Evolutionary conservation across 1,140 invertebrate genomes (phyloP).

Genomic region (Drosophila trapezifrons): DNA sequence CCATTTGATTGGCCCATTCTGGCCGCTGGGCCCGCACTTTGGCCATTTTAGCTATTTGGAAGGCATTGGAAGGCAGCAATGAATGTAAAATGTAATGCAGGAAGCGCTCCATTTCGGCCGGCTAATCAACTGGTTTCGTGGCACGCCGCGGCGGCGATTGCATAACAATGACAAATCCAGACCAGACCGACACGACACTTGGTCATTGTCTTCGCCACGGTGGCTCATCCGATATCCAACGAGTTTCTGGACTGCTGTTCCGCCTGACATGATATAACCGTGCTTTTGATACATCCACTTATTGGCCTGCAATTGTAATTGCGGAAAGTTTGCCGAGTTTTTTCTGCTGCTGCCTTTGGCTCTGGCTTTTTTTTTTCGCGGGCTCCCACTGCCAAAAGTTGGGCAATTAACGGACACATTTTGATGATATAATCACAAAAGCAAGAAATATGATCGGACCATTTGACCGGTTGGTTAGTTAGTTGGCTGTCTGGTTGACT

Average conservation of each 20-base stretch:
- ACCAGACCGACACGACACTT: constrained; percentile 46
- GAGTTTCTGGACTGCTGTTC: constrained; percentile 42
- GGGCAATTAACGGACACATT: constrained; percentile 50
- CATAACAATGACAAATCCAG: constrained; percentile 56
- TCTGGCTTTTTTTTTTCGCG: constrained; percentile 3
- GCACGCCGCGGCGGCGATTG: constrained; percentile 24
- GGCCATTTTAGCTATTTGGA: constrained; percentile 17
- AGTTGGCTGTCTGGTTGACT: not conserved
- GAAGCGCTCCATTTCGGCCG: constrained; percentile 55
- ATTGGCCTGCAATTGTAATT: constrained; percentile 42
- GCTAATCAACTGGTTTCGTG: constrained; percentile 56
- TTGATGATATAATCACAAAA: constrained; percentile 52
- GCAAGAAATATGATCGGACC: constrained; percentile 30
- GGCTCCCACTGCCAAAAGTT: constrained; percentile 35
- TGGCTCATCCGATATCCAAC: constrained; percentile 28
- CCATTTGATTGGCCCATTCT: constrained; percentile 72
- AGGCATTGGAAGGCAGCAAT: constrained; percentile 3
- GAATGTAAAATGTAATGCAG: constrained; percentile 53
- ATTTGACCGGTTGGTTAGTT: constrained; percentile 32
- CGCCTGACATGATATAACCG: constrained; percentile 55
- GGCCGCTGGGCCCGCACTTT: constrained; percentile 44
- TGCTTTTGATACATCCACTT: constrained; percentile 29
- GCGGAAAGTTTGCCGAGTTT: constrained; percentile 25
- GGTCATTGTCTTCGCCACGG: constrained; percentile 46
- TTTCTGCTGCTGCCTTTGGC: constrained; percentile 3